Conservation (phyloP, 2,113 vertebrate species). For the Chaetura pelagica region DNA sequence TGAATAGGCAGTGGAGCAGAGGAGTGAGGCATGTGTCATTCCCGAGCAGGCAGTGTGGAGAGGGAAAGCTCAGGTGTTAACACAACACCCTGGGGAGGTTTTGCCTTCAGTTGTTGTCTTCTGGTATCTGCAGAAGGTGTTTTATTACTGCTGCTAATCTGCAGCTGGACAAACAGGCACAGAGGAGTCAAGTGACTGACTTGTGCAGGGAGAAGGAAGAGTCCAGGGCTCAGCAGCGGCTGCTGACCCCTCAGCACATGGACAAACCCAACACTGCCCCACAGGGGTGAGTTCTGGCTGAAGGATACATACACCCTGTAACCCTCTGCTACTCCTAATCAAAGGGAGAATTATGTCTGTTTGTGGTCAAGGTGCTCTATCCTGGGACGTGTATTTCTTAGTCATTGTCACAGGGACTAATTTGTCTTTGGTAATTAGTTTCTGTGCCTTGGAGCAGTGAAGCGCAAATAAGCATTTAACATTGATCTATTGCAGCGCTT, state of each 20-base stretch:
- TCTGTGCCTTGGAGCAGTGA: slow-evolving; percentile 51
- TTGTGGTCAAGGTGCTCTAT: slow-evolving; percentile 42
- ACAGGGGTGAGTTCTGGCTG: not conserved
- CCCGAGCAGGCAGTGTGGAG: not conserved
- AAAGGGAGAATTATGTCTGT: slow-evolving; percentile 8
- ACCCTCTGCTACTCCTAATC: not conserved
- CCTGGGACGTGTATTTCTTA: slow-evolving; percentile 34
- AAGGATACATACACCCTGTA: accelerated
- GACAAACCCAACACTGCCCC: not conserved
- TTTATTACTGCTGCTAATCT: not conserved
- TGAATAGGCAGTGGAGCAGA: not conserved
- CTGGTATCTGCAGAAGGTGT: not conserved
- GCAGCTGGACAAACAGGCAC: not conserved
- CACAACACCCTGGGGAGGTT: not conserved
- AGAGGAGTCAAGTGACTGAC: not conserved
- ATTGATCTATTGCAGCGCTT: slow-evolving; percentile 61
- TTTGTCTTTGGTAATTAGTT: slow-evolving; percentile 68
- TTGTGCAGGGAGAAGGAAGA: not conserved
- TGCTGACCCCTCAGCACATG: accelerated
- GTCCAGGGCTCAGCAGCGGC: not conserved
- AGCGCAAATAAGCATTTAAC: slow-evolving; percentile 58
- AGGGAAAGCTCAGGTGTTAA: not conserved
- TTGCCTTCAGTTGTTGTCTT: not conserved
- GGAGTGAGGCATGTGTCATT: accelerated
- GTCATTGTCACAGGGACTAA: slow-evolving; percentile 55